Base-by-base conservation (phyloP, 2,888 invertebrate species). In the Drosophila macrospina region DNA sequence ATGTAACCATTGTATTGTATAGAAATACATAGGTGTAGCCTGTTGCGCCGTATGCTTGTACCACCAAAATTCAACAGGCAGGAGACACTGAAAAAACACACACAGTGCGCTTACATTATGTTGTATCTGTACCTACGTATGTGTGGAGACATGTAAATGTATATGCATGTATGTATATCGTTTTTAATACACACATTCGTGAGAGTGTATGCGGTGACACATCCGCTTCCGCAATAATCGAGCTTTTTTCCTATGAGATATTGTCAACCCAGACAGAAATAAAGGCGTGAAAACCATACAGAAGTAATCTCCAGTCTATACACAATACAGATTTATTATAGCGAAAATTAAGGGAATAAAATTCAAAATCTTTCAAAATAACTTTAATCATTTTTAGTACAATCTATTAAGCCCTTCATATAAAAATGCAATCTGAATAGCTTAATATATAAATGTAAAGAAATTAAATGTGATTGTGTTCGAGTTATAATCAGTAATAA, bases 21-120 rank as follows among this genome's bases (percentile, higher is more conserved):
- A 64, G 11, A 16, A 39, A 51, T n/a, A 41, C 16, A 68, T 61
- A 30, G 16, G 55, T 32, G 10, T 44, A 80, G 86, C 80, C 76
- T 83, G 77, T 82, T 81, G 68, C 74, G 50, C 57, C 67, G 50
- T 47, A 54, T 72, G 69, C 54, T 57, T 51, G 44, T 59, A 45
- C 57, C 65, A 68, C 69, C 50, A 57, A 61, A 70, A 84, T 89
- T 90, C 91, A 91, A 90, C 90, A 90, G 91, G 89, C 90, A 88
- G 84, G 76, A 85, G 68, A 62, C 69, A 66, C 61, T 51, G 42
- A 30, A 32, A 37, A 45, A 34, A 59, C 6, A 41, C 26, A 16
- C 32, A 30, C 8, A 30, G 7, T 28, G 13, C 15, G 32, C 15
- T 11, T 42, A 26, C 48, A 5, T 13, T 30, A 28, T 30, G 20